Conservation (phyloP, 2,113 vertebrate species). For the Nothobranchius kuhntae region DNA sequence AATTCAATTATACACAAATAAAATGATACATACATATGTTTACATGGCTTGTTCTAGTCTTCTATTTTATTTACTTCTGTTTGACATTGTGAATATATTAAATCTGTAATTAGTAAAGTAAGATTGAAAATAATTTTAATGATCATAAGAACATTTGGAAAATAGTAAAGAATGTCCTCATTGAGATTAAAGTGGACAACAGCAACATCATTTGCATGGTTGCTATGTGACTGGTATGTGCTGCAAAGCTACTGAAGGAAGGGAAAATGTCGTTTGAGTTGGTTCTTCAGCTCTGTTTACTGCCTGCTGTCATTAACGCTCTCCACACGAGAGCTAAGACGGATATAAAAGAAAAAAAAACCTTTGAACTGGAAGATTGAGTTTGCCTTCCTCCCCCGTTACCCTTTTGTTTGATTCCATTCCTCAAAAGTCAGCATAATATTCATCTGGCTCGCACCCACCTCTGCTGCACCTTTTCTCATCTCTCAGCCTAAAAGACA, state of each 20-base stretch:
- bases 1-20: too few species aligned
- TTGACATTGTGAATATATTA: background rate
- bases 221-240: conserved; percentile 36
- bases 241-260: conserved; percentile 22
- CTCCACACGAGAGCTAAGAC: conserved; percentile 45
- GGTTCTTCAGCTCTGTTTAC: conserved; percentile 49
- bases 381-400: conserved; percentile 66
- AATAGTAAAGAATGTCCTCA: background rate
- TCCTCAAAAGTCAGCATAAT: conserved; percentile 71
- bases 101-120: too few species aligned
- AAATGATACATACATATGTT: too few species aligned
- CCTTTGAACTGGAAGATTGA: conserved; percentile 67
- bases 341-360: conserved; percentile 24
- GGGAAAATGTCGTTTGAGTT: conserved; percentile 32
- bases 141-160: background rate
- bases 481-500: conserved; percentile 73
- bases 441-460: conserved; percentile 60
- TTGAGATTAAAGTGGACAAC: background rate
- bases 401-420: conserved; percentile 74
- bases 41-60: too few species aligned
- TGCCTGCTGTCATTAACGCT: conserved; percentile 47
- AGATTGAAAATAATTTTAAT: too few species aligned
- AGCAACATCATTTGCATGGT: background rate
- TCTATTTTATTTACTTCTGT: background rate
- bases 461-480: conserved; percentile 59